Evolutionary conservation across 2,797 vertebrate species (phyloP), one percentile per base, ranked within the genome.

Genomic region (Telmatherina bonti): DNA sequence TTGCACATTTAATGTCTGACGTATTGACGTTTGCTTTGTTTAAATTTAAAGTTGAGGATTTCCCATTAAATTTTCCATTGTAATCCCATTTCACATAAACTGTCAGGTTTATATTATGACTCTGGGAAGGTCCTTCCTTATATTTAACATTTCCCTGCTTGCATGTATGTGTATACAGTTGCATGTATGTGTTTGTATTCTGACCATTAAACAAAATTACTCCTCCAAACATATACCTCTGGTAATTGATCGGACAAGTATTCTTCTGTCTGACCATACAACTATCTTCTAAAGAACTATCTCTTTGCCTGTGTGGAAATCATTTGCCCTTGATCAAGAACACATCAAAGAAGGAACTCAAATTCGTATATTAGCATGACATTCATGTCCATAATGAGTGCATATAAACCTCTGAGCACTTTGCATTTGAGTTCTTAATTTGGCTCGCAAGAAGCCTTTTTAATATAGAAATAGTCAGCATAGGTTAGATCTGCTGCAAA

Each of bases 401-500:
- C 15, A 29, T 53, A 6, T 53, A 29, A 29, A 53, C 13, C 24
- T 53, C 51, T 53, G 26, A 29, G 51, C 27, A 60, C 18, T 52
- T 13, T 77, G 35, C 57, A 78, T 81, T 62, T 72, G 56, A 83
- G 66, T 61, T 53, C 67, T 72, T 70, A 54, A 71, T 83, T 79
- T 61, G 65, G 69, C 62, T 62, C 53, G 67, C 51, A 45, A 36
- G 58, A 52, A 69, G 62, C 57, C 51, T 35, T 62, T 88, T 79
- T 79, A 58, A 75, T 85, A 84, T 64, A 63, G 45, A 45, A 62
- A 84, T 76, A 63, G 67, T 84, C 74, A 78, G 29, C 18, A 33
- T 38, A 65, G 55, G n/a, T 64, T 84, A 71, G 74, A 85, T 80
- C 68, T 74, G 58, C 70, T 67, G 51, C 84, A 70, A 85, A 87